phyloP scores from a whole-genome alignment of 2,797 vertebrate species.

The Serranus cabrilla region DNA sequence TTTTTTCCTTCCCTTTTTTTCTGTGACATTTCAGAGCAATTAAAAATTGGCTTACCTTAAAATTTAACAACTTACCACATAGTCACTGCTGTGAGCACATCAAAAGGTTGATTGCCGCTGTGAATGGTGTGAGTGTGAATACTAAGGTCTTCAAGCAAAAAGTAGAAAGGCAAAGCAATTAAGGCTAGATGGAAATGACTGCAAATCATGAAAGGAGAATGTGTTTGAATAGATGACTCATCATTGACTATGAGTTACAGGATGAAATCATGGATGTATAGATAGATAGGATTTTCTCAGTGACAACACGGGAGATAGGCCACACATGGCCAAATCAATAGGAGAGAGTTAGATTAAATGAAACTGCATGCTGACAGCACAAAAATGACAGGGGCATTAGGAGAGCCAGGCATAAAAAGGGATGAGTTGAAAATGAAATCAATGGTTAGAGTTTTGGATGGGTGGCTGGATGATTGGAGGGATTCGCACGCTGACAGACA shows the following conservation, averaged over 20 bases:
- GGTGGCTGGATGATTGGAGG: conserved; percentile 30
- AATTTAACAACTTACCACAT: conserved; percentile 32
- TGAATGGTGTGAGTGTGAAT: conserved; percentile 34
- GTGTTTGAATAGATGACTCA: conserved; percentile 17
- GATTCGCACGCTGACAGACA: conserved; percentile 31
- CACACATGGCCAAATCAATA: conserved; percentile 16
- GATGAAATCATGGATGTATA: conserved; percentile 16
- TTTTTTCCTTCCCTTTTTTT: background rate
- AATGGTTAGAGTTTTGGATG: conserved; percentile 25
- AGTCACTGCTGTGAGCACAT: conserved; percentile 24
- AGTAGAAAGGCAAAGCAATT: conserved; percentile 40
- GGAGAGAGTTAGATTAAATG: conserved; percentile 4
- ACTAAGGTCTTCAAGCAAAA: conserved; percentile 12
- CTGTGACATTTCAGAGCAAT: conserved; percentile 59
- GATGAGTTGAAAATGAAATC: conserved; percentile 36
- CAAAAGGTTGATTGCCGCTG: conserved; percentile 24
- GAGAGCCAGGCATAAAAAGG: conserved; percentile 6
- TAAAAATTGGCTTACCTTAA: conserved; percentile 36
- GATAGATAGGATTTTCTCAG: conserved; percentile 3
- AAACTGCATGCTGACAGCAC: conserved; percentile 16
- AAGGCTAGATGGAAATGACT: conserved; percentile 28
- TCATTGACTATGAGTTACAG: conserved; percentile 10
- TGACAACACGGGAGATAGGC: background rate
- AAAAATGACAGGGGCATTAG: conserved; percentile 23
- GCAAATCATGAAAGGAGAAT: conserved; percentile 26